These are phyloP conservation scores for Todiramphus chloris DNA, from an alignment of 2,113 vertebrate genomes.

Conservation along the genomic window DNA sequence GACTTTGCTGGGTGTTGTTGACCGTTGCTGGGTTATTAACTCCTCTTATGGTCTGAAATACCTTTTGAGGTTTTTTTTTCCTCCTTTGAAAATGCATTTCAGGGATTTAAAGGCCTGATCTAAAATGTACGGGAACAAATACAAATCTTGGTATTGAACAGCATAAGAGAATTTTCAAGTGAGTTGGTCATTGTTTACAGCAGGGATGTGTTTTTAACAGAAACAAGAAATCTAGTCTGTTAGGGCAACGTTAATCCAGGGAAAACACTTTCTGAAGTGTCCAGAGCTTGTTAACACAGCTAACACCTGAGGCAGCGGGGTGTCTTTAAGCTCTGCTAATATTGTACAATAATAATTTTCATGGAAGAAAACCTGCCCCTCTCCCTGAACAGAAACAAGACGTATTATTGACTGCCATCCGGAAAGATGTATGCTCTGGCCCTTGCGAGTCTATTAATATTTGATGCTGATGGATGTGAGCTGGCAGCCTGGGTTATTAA, in stretches of 20 bases:
- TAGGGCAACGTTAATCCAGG: conserved; percentile 20
- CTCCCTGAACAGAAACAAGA: conserved; percentile 46
- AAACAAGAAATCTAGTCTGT: not conserved
- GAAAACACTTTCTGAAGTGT: not conserved
- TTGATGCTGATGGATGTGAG: conserved; percentile 67
- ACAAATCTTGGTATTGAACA: not conserved
- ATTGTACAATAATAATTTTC: conserved; percentile 54
- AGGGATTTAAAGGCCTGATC: not conserved
- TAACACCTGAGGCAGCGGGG: conserved; percentile 7
- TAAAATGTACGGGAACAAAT: not conserved
- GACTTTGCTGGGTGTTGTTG: not conserved
- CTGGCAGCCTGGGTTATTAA: conserved; percentile 59
- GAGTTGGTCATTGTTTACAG: not conserved
- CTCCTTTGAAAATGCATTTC: not conserved
- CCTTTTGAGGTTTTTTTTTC: not conserved
- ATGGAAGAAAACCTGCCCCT: conserved; percentile 23
- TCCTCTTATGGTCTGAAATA: not conserved
- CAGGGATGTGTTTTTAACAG: not conserved
- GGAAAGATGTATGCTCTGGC: conserved; percentile 42
- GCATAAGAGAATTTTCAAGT: not conserved
- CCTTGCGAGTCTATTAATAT: conserved; percentile 59
- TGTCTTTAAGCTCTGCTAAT: conserved; percentile 43
- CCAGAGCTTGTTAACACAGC: conserved; percentile 36
- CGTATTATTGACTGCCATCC: conserved; percentile 50
- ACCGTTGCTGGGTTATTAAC: not conserved